Percentiles rank a stretch among this genome's conserved stretches.
Evolutionary conservation across 1,140 invertebrate genomes (phyloP).

Genomic region (Lucilia sericata): DNA sequence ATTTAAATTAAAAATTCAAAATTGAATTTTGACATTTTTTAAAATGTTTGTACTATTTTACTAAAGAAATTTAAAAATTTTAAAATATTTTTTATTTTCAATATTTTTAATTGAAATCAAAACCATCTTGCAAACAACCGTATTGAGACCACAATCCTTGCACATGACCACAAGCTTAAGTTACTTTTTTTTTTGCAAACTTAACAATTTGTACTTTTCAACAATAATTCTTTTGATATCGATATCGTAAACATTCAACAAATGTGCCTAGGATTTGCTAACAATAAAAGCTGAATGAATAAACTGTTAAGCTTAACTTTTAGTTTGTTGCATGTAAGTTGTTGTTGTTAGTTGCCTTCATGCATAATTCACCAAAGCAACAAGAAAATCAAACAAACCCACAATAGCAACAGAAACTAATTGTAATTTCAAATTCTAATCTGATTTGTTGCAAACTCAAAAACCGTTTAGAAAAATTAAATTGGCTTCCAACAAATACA

Average conservation of each 20-base stretch:
- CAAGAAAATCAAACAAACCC: not conserved
- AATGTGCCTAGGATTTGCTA: not conserved
- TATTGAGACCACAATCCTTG: not conserved
- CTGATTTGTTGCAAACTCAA: not conserved
- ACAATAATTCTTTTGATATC: not conserved
- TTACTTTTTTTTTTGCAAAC: not conserved
- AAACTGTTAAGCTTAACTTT: not conserved
- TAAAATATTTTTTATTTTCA: no score
- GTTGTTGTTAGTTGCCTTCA: not conserved
- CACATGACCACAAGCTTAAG: not conserved
- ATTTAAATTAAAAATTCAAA: no score
- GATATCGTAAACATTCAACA: conserved; percentile 5
- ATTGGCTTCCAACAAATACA: not conserved
- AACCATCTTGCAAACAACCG: not conserved
- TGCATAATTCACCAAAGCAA: conserved; percentile 9
- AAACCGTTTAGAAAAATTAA: conserved; percentile 11
- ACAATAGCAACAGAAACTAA: conserved; percentile 1
- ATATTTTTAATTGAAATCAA: not conserved
- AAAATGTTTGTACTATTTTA: no score
- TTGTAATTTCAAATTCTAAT: conserved; percentile 18
- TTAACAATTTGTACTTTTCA: not conserved
- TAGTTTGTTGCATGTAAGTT: not conserved
- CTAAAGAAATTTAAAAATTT: no score
- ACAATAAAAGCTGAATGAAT: not conserved
- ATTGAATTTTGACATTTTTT: no score